Conservation (phyloP, 1,140 invertebrate species). For the Vanessa atalanta region DNA sequence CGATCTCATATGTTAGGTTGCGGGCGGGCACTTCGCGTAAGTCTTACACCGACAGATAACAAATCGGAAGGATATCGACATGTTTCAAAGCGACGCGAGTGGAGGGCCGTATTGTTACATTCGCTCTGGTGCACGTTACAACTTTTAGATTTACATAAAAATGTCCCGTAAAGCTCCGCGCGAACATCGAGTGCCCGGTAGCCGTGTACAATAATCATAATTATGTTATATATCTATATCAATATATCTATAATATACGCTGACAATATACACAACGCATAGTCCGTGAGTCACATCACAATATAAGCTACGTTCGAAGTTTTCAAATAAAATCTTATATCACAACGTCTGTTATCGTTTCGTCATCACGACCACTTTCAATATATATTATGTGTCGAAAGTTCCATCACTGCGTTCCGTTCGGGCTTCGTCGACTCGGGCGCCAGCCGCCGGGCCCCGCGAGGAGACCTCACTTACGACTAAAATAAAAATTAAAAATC, state of each 20-base stretch:
- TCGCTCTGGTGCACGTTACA: constrained; percentile 11
- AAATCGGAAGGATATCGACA: neutral
- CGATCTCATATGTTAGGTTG: constrained; percentile 35
- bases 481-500: constrained; percentile 30
- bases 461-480: neutral
- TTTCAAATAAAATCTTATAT: constrained; percentile 44
- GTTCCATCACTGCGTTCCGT: constrained; percentile 25
- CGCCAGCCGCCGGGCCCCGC: constrained; percentile 6
- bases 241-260: constrained; percentile 61
- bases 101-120: too few relatives aligned
- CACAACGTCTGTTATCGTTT: constrained; percentile 64
- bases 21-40: constrained; percentile 9
- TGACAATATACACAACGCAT: constrained; percentile 56
- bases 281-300: constrained; percentile 51
- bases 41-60: constrained; percentile 5
- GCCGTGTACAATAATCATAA: constrained; percentile 35
- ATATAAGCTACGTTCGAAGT: constrained; percentile 58
- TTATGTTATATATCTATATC: constrained; percentile 51
- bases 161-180: neutral
- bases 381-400: constrained; percentile 38
- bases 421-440: constrained; percentile 4
- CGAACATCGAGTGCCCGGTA: constrained; percentile 27
- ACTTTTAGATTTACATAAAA: constrained; percentile 4
- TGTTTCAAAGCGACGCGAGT: neutral
- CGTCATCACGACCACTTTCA: constrained; percentile 43